A percentile compares a stretch with the other conserved stretches of the same genome.
phyloP scores from a whole-genome alignment of 2,797 vertebrate genomes.

The Leptoclinus maculatus region DNA sequence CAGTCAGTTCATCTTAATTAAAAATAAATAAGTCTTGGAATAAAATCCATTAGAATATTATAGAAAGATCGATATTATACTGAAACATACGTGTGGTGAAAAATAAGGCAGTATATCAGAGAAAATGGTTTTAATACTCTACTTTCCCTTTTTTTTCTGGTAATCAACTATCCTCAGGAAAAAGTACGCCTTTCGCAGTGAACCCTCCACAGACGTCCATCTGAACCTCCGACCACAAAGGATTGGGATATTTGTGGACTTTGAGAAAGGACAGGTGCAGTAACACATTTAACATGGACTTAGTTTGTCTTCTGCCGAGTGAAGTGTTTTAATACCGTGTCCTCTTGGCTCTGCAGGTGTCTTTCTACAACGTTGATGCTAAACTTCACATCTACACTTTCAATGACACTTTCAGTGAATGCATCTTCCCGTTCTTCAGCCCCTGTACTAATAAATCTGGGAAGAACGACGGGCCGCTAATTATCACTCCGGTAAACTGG shows the following conservation, averaged over 20 bases:
- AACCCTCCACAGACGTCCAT: slow-evolving; percentile 67
- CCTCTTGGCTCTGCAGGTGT: slow-evolving; percentile 65
- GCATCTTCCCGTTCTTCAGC: slow-evolving; percentile 82
- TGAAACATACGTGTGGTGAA: no score
- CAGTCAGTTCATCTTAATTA: no score
- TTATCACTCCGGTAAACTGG: slow-evolving; percentile 68
- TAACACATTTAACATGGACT: not conserved
- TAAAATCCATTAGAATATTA: not conserved
- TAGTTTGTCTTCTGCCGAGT: not conserved
- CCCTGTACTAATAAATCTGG: slow-evolving; percentile 81
- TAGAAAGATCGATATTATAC: no score
- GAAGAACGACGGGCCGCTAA: slow-evolving; percentile 80
- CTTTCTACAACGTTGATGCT: slow-evolving; percentile 81
- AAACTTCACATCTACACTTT: slow-evolving; percentile 84
- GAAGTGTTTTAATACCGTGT: not conserved
- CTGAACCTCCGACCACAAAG: slow-evolving; percentile 68
- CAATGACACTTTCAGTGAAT: slow-evolving; percentile 72
- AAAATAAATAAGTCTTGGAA: not conserved
- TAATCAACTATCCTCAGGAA: slow-evolving; percentile 47
- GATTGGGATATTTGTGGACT: slow-evolving; percentile 83
- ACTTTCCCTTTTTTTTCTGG: not conserved
- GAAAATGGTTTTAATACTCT: no score
- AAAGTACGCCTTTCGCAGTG: slow-evolving; percentile 76
- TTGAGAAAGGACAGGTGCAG: slow-evolving; percentile 81
- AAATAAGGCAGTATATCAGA: no score